Evolutionary conservation across 2,113 vertebrate genomes (phyloP), one percentile per base, ranked within the genome.

Genomic region (Poeciliopsis occidentalis): DNA sequence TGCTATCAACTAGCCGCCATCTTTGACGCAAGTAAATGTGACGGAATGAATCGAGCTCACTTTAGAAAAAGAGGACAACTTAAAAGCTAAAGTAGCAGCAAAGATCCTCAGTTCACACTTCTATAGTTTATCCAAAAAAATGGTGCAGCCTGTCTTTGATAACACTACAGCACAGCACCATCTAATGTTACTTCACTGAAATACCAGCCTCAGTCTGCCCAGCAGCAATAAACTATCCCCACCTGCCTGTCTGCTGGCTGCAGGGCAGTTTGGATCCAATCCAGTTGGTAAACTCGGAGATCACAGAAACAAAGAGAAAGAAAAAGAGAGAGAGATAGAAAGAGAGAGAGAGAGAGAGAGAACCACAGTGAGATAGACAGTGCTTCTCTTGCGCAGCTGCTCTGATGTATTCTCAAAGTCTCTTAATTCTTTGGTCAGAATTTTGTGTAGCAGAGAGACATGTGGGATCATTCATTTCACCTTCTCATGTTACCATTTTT

Each of bases 141-240:
- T 76, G 83, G 65, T 67, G 67, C 4, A 41, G 30, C 41, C 44
- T 63, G 27, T 68, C 66, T 74, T 73, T 73, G 78, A 69, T 41
- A 68, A 76, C 72, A 69, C 30, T 19, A 79, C 17, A 70, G 67
- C 78, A 79, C 76, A 88, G 78, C 80, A 76, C 71, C 75, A 54
- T 83, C 81, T 87, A 80, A 85, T 79, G 67, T 75, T 73, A 68
- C 80, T 88, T 63, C 34, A 0, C 51, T 77, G 80, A 76, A 86
- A 86, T 81, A 84, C 64, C 73, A 64, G 61, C 61, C 68, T 32
- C 47, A 22, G 27, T 73, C 71, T 71, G 17, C 74, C 76, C 75
- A 39, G 32, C 61, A 81, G 84, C 54, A 72, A 19, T 57, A 44
- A 79, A 70, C 74, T 60, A 67, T 76, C 75, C 76, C 76, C 67